phyloP scores from a whole-genome alignment of 1,140 invertebrate species.

The Drosophila bipectinata region DNA sequence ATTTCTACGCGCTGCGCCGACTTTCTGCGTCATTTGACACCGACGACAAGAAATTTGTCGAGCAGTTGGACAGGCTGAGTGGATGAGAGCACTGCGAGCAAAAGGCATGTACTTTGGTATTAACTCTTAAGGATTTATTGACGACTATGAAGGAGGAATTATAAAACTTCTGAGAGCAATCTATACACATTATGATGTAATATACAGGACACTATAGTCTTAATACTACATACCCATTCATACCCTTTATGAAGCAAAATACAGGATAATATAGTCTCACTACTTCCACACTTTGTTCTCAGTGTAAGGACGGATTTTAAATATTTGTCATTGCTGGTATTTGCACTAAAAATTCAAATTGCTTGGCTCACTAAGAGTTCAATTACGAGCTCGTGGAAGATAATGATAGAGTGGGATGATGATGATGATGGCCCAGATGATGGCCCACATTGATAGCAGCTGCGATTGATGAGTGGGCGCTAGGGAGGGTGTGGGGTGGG shows the following conservation, averaged over 20 bases:
- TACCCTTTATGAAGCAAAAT: too few relatives aligned
- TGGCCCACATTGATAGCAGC: constrained; percentile 79
- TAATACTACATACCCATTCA: too few relatives aligned
- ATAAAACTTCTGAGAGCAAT: too few relatives aligned
- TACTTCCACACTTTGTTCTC: neutral
- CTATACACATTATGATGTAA: too few relatives aligned
- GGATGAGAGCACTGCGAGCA: constrained; percentile 6
- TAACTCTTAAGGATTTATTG: too few relatives aligned
- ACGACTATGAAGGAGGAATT: too few relatives aligned
- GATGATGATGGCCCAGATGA: constrained; percentile 45
- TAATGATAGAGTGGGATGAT: constrained; percentile 27
- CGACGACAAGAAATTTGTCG: constrained; percentile 74
- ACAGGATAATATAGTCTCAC: too few relatives aligned
- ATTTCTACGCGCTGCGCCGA: constrained; percentile 68
- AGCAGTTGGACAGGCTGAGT: constrained; percentile 54
- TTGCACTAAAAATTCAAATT: constrained; percentile 68
- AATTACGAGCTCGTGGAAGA: constrained; percentile 59
- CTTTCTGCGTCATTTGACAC: constrained; percentile 78
- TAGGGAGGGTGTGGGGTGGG: neutral
- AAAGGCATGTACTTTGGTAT: neutral
- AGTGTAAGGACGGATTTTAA: constrained; percentile 40
- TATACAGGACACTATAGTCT: too few relatives aligned
- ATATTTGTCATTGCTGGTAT: constrained; percentile 65
- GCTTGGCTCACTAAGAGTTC: constrained; percentile 77
- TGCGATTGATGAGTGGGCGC: constrained; percentile 66